Percentiles rank a stretch among this genome's conserved stretches.
Conservation (phyloP, 2,888 invertebrate species). For the Dynastes tityus region DNA sequence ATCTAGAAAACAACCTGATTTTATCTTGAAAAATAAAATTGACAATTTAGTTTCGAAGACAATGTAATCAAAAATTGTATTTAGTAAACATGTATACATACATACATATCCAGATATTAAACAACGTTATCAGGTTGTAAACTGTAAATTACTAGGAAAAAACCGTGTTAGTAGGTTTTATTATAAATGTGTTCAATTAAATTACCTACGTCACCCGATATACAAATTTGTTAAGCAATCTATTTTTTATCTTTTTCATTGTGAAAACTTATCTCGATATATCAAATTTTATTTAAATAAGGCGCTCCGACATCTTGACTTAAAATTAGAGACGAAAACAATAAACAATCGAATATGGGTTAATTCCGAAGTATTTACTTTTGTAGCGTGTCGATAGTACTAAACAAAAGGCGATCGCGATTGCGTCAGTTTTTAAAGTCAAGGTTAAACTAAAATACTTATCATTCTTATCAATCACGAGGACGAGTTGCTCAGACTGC, state of each 20-base stretch:
- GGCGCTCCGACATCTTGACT: not conserved
- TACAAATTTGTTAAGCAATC: not conserved
- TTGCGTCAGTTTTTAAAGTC: conserved; percentile 23
- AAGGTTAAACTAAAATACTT: conserved; percentile 24
- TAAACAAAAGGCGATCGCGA: conserved; percentile 17
- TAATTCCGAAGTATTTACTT: not conserved
- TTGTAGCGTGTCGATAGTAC: not conserved
- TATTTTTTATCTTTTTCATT: not conserved
- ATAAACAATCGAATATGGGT: conserved; percentile 8
- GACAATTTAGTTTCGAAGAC: not conserved
- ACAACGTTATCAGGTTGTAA: not conserved
- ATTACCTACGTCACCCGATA: not conserved
- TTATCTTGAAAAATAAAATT: too few species aligned
- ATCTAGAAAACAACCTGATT: too few species aligned
- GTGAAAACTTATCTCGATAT: not conserved
- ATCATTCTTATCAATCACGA: not conserved
- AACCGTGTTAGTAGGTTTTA: not conserved
- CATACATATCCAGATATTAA: not conserved
- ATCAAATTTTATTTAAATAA: not conserved
- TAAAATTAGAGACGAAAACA: not conserved
- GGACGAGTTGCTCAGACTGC: conserved; percentile 22
- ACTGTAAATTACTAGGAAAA: not conserved
- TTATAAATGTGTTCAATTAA: not conserved
- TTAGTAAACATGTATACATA: not conserved
- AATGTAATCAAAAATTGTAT: not conserved